Evolutionary conservation across 1,140 invertebrate species (phyloP).

Genomic region (Orussus abietinus): DNA sequence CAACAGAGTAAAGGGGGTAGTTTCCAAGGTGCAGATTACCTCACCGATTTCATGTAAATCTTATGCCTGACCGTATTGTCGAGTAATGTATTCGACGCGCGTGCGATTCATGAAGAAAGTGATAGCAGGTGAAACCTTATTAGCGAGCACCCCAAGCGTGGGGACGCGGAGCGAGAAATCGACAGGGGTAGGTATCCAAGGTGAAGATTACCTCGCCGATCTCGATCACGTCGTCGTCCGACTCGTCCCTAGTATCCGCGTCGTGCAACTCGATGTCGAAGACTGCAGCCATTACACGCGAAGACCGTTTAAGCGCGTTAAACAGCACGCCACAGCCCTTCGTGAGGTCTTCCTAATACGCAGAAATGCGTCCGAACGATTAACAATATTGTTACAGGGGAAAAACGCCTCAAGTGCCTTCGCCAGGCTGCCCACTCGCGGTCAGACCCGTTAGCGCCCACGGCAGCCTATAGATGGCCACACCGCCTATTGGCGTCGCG

Average conservation of each 20-base stretch:
- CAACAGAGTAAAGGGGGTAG: too few species aligned
- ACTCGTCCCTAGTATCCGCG: constrained; percentile 60
- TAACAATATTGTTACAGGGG: constrained; percentile 20
- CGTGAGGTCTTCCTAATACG: constrained; percentile 5
- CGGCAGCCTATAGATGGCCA: neutral
- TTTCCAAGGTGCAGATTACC: too few species aligned
- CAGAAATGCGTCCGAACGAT: constrained; percentile 1
- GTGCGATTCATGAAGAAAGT: too few species aligned
- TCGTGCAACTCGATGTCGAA: constrained; percentile 87
- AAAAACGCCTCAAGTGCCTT: constrained; percentile 19
- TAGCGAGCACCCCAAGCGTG: too few species aligned
- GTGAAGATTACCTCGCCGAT: constrained; percentile 67
- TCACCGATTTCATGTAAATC: too few species aligned
- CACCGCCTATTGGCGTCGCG: too few species aligned
- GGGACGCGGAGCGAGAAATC: too few species aligned
- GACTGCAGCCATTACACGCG: constrained; percentile 67
- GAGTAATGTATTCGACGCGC: too few species aligned
- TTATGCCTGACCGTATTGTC: too few species aligned
- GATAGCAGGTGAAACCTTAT: too few species aligned
- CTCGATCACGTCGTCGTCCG: constrained; percentile 80
- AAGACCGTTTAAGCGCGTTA: neutral
- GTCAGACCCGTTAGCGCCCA: constrained; percentile 18
- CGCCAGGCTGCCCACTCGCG: constrained; percentile 16
- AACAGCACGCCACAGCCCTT: neutral
- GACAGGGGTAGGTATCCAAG: too few species aligned